A percentile compares a stretch with the other conserved stretches of the same genome.
Evolutionary conservation across 2,797 vertebrate species (phyloP).

Genomic region (Sarcophilus harrisii): DNA sequence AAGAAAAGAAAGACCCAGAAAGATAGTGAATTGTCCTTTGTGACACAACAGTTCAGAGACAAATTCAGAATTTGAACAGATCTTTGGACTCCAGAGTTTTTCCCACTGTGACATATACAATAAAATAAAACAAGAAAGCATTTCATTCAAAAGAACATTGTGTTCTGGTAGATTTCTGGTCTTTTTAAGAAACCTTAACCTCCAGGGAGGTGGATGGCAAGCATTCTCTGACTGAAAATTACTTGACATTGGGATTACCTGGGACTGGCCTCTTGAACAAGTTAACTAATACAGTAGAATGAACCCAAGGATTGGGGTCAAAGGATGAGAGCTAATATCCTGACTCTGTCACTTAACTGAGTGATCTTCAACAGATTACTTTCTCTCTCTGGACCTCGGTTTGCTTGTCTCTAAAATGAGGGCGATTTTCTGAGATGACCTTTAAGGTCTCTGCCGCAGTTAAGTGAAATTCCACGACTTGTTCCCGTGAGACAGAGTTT

Average conservation of each 20-base stretch:
- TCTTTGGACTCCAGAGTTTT: neutral
- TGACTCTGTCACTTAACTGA: constrained; percentile 9
- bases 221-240: neutral
- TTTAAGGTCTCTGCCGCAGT: neutral
- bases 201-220: neutral
- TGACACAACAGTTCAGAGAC: neutral
- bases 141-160: neutral
- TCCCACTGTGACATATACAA: neutral
- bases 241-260: neutral
- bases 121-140: neutral
- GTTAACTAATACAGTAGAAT: neutral
- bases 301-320: neutral
- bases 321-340: neutral
- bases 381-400: neutral
- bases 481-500: neutral
- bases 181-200: neutral
- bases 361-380: neutral
- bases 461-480: neutral
- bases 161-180: neutral
- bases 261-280: neutral
- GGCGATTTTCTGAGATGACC: neutral
- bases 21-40: neutral
- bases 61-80: neutral
- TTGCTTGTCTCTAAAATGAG: constrained; percentile 43
- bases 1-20: neutral